Evolutionary conservation across 2,113 vertebrate species (phyloP).

Genomic region (Chaetodon auriga): DNA sequence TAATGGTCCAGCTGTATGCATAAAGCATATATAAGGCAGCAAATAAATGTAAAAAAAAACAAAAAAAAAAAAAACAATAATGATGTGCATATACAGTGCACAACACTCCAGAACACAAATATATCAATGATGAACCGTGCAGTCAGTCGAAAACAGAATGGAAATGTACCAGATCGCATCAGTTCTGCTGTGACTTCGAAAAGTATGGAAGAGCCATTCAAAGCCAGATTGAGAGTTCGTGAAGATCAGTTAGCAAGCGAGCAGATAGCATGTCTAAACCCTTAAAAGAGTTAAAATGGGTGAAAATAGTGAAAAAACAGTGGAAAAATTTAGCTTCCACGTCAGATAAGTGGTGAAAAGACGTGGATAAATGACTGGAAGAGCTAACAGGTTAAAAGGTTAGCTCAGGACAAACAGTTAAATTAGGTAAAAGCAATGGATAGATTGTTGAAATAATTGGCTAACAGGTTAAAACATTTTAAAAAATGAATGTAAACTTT

Average conservation of each 20-base stretch:
- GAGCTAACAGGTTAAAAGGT: no score
- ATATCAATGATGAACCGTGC: neutral
- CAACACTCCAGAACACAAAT: no score
- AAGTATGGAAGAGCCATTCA: neutral
- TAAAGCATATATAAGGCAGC: neutral
- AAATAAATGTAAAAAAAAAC: neutral
- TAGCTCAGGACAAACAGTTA: neutral
- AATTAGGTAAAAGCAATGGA: neutral
- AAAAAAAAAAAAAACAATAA: neutral
- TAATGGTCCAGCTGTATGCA: neutral
- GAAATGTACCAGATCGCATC: neutral
- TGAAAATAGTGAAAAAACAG: neutral
- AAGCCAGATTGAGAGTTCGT: neutral
- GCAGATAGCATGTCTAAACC: no score
- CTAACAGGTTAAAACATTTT: no score
- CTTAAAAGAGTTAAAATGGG: no score
- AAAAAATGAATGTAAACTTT: no score
- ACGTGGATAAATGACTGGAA: neutral
- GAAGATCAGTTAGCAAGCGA: no score
- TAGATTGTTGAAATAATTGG: neutral
- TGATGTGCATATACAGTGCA: neutral
- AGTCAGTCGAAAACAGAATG: neutral
- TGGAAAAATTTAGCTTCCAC: neutral
- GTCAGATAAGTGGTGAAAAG: no score
- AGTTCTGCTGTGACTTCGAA: neutral